Percentiles rank a stretch among this genome's conserved stretches.
phyloP scores from a whole-genome alignment of 1,140 invertebrate species.

The Drosophila setifemur region DNA sequence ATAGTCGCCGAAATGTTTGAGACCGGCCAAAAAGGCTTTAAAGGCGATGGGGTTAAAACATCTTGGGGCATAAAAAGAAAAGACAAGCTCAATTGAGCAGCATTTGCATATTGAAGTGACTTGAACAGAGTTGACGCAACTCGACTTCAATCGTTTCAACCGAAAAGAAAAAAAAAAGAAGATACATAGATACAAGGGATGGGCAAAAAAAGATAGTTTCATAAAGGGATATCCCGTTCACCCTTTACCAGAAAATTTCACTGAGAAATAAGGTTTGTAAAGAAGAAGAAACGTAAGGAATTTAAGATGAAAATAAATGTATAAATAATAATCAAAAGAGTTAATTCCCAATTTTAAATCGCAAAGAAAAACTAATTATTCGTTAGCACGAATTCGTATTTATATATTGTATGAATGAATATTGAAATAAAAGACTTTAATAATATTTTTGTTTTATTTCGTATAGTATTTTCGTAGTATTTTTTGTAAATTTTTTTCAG shows the following conservation, averaged over 20 bases:
- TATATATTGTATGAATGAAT: too few species aligned
- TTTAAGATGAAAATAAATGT: too few species aligned
- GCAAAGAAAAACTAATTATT: too few species aligned
- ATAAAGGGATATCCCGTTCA: neutral
- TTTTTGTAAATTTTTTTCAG: neutral
- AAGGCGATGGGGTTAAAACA: slow-evolving; percentile 34
- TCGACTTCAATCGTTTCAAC: slow-evolving; percentile 22
- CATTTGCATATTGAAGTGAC: slow-evolving; percentile 78
- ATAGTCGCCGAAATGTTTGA: slow-evolving; percentile 12
- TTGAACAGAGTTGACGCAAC: slow-evolving; percentile 38
- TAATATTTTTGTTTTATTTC: neutral
- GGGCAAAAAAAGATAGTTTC: neutral
- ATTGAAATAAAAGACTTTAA: neutral
- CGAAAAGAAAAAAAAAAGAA: neutral
- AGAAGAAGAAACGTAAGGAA: too few species aligned
- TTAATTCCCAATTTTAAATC: too few species aligned
- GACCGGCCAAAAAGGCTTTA: slow-evolving; percentile 41
- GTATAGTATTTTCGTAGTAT: too few species aligned
- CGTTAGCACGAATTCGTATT: too few species aligned
- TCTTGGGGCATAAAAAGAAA: slow-evolving; percentile 48
- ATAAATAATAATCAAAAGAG: too few species aligned
- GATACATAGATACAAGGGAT: neutral
- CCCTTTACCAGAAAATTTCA: neutral
- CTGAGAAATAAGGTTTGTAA: too few species aligned
- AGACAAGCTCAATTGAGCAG: slow-evolving; percentile 74